Evolutionary conservation across 2,888 invertebrate species (phyloP).

Genomic region (Drosophila vallismaia): DNA sequence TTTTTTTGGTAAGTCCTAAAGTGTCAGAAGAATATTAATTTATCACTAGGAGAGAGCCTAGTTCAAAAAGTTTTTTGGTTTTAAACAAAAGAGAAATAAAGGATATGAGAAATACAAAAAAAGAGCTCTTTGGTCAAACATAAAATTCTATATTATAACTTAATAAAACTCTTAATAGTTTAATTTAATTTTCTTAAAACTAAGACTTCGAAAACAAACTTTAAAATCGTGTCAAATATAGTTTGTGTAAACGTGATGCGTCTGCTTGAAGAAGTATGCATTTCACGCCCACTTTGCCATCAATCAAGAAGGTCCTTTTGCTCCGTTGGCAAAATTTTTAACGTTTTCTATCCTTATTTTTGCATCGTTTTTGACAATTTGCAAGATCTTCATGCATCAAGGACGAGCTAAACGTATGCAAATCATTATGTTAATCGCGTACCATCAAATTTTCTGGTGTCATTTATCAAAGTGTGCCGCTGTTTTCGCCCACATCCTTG

Average conservation of each 20-base stretch:
- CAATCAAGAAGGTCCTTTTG: constrained; percentile 31
- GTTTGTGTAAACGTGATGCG: constrained; percentile 1
- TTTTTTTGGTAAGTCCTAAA: neutral
- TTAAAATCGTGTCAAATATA: too few relatives aligned
- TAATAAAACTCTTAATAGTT: neutral
- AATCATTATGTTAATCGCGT: constrained; percentile 47
- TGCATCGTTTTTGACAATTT: constrained; percentile 16
- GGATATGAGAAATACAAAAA: neutral
- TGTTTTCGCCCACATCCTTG: constrained; percentile 10
- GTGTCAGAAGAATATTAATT: neutral
- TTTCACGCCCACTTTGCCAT: constrained; percentile 12
- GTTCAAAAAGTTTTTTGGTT: neutral
- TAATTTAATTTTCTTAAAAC: neutral
- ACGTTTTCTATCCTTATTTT: neutral
- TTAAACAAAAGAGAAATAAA: neutral
- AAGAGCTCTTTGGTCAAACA: neutral
- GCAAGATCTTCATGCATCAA: constrained; percentile 28
- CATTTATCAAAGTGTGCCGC: constrained; percentile 48
- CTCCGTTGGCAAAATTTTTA: constrained; percentile 23
- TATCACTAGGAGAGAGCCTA: neutral
- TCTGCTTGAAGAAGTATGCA: constrained; percentile 13
- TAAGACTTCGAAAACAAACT: neutral
- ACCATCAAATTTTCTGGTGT: constrained; percentile 35
- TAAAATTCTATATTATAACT: too few relatives aligned
- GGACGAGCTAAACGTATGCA: constrained; percentile 41